phyloP scores from a whole-genome alignment of 2,113 vertebrate genomes.

The Nothobranchius kuhntae region DNA sequence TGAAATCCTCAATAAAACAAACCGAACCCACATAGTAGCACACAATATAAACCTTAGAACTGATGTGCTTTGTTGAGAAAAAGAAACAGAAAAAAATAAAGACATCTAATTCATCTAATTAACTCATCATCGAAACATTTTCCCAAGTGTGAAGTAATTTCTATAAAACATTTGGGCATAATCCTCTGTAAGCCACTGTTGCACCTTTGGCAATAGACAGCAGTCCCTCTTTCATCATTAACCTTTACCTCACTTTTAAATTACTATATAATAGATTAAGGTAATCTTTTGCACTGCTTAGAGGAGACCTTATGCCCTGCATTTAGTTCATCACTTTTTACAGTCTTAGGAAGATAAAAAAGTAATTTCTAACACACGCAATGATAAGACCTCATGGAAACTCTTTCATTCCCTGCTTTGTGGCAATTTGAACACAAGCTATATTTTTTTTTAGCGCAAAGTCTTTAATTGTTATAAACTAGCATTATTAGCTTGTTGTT shows the following conservation, averaged over 20 bases:
- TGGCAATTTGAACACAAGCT: slow-evolving; percentile 59
- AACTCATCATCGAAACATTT: slow-evolving; percentile 36
- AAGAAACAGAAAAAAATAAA: not conserved
- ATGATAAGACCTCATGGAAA: slow-evolving; percentile 59
- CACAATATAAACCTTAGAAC: not conserved
- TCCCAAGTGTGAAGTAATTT: slow-evolving; percentile 42
- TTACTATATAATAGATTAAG: slow-evolving; percentile 72
- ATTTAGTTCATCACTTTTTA: slow-evolving; percentile 70
- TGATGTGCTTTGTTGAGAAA: not conserved
- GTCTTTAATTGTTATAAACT: slow-evolving; percentile 23
- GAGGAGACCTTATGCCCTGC: slow-evolving; percentile 64
- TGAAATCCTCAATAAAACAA: not conserved
- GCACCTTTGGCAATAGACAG: slow-evolving; percentile 61
- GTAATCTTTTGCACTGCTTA: slow-evolving; percentile 71
- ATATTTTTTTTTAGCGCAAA: slow-evolving; percentile 32
- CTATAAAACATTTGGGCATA: slow-evolving; percentile 49
- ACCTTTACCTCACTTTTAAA: slow-evolving; percentile 77
- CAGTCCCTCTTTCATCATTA: slow-evolving; percentile 72
- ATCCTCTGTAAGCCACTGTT: slow-evolving; percentile 46
- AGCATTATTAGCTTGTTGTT: slow-evolving; percentile 21
- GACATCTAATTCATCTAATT: slow-evolving; percentile 20
- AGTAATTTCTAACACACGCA: slow-evolving; percentile 66
- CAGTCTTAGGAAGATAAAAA: slow-evolving; percentile 63
- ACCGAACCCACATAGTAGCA: not conserved
- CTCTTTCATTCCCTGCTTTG: slow-evolving; percentile 56